Evolutionary conservation across 2,888 invertebrate genomes (phyloP), one percentile per base, ranked within the genome.

Genomic region (Agonopterix alstromeriana): DNA sequence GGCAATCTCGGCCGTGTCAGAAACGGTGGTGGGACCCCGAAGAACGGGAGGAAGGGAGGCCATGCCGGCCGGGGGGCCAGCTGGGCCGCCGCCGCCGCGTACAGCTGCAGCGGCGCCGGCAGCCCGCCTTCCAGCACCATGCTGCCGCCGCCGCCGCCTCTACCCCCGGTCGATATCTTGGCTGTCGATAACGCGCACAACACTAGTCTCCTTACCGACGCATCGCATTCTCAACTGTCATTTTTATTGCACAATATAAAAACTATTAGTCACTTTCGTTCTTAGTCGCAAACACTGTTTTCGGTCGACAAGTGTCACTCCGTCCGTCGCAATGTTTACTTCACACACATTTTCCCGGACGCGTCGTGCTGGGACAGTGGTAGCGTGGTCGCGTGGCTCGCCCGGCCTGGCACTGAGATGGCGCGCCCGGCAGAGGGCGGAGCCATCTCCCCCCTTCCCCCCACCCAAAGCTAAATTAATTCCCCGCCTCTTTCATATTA

Each of bases 31-130:
- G 91, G 91, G 48, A 90, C 90, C 58, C 91, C 85, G 69, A 91
- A 91, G 65, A 91, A 92, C 40, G 87, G 87, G 61, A 92, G 82
- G 79, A 90, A 90, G 42, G 92, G 92, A 55, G 92, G 89, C 85
- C 92, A 92, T 51, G 90, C 83, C 53, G 92, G 91, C 50, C 90
- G 73, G 53, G 90, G 84, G 52, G 82, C 80, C 67, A 78, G 79
- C 68, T 87, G 92, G 74, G 92, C 92, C 67, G 92, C 92, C 65
- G 92, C 92, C 73, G 92, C 93, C 68, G 93, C 93, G 75, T 93
- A 93, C 62, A 93, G 82, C 71, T 93, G 92, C 77, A 93, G 82
- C 69, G 92, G 92, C 75, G 93, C 91, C 83, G 93, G 93, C 82
- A 93, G 78, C 63, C 92, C 92, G 77, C 83, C 89, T 73, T 92